phyloP scores from a whole-genome alignment of 2,797 vertebrate species.

The Pyrocephalus nanus region DNA sequence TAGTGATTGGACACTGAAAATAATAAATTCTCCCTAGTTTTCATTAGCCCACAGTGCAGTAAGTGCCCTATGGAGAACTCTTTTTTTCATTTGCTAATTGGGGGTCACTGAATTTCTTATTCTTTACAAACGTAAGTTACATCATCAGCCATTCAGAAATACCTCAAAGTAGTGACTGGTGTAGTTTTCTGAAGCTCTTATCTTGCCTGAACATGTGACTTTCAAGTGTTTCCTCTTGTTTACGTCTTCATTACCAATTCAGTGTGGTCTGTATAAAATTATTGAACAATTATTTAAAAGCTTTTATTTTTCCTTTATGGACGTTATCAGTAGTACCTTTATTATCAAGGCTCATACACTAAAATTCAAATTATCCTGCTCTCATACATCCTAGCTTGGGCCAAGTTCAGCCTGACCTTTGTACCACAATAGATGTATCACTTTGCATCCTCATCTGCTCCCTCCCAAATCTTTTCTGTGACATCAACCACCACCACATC shows the following conservation, averaged over 20 bases:
- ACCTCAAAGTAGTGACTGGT: background rate
- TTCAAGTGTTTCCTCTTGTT: background rate
- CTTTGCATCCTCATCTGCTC: background rate
- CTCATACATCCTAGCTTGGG: background rate
- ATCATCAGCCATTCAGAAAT: background rate
- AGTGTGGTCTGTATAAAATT: background rate
- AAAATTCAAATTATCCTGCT: background rate
- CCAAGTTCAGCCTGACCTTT: background rate
- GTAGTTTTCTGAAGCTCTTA: background rate
- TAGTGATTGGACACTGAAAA: background rate
- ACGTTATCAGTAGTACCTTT: background rate
- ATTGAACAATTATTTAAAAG: background rate
- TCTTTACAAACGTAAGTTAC: background rate
- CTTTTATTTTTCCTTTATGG: background rate
- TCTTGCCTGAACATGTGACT: background rate
- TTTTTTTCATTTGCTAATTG: background rate
- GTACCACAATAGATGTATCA: rapidly evolving
- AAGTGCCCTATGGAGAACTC: background rate
- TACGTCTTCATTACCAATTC: background rate
- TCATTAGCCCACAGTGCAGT: background rate
- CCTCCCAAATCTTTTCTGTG: background rate
- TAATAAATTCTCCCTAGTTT: background rate
- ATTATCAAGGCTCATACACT: background rate
- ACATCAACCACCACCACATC: background rate
- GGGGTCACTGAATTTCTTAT: background rate